Base-by-base conservation (phyloP, 2,888 invertebrate species). In the Penaeus monodon region DNA sequence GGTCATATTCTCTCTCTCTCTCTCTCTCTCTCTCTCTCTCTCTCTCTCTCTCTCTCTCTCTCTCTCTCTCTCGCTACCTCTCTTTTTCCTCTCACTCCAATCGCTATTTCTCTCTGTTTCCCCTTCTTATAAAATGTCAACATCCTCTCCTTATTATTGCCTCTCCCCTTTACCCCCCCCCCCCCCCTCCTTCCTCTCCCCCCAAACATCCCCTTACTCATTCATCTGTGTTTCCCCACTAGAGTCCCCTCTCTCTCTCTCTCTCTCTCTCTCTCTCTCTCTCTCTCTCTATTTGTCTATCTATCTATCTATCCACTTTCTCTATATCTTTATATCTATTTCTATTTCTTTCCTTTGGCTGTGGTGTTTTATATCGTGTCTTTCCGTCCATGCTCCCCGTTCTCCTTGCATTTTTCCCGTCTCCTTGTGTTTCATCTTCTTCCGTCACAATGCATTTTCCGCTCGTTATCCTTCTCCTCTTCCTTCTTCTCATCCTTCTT, bases 241-340 rank as follows among this genome's bases (percentile, higher is more conserved):
- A 12, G 12, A 27, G 27, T 68, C 22, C 29, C 22, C 68, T 68
- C 68, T 68, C 68, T 68, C 68, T 68, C 68, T 68, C 68, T 68
- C 68, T 68, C 68, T 68, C 68, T 68, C 68, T 68, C 68, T 68
- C 68, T 68, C 68, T 68, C 68, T 68, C 68, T 68, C 68, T 68
- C 68, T 68, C 68, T 17, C 68, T 68, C 68, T 20, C 68, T 68
- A 2, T 68, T 10, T 29, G 1, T 68, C 68, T 68, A 10, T 12
- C 22, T 68, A 7, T 20, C 14, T 14, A 0, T 27, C n/a, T n/a
- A 7, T 27, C 68, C n/a, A n/a, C n/a, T 68, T 2, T 10, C 29
- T 27, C 12, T 68, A 29, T n/a, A 29, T 27, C 27, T n/a, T 12
- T 29, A 12, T 29, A 22, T n/a, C 68, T 27, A 20, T 68, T 20